Conservation (phyloP, 1,140 invertebrate genomes). For the Drosophila bifasciata region DNA sequence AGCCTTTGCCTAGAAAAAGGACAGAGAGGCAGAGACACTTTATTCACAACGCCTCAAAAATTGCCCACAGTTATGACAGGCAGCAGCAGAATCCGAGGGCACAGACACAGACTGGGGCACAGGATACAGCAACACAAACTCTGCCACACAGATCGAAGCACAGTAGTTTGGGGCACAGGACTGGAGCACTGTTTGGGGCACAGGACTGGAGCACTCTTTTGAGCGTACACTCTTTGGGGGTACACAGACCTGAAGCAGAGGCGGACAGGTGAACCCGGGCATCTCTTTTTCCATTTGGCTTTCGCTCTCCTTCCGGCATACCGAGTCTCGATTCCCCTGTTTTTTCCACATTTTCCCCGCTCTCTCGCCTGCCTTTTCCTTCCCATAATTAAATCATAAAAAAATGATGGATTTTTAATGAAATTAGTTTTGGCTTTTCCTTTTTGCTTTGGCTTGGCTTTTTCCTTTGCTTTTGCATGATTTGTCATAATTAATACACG, state of each 20-base stretch:
- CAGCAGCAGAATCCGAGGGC: conserved; percentile 1
- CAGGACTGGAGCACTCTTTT: too few relatives aligned
- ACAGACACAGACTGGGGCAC: neutral
- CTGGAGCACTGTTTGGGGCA: too few relatives aligned
- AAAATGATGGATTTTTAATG: conserved; percentile 64
- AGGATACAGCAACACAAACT: conserved; percentile 11
- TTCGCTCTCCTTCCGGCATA: too few relatives aligned
- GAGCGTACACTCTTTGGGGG: too few relatives aligned
- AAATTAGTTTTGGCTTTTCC: conserved; percentile 45
- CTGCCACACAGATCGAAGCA: conserved; percentile 3
- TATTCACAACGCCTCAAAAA: conserved; percentile 76
- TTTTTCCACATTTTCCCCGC: conserved; percentile 13
- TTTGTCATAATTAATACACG: conserved; percentile 71
- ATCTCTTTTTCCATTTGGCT: too few relatives aligned
- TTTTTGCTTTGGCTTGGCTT: conserved; percentile 27
- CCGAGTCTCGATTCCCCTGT: too few relatives aligned
- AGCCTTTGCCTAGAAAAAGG: conserved; percentile 18
- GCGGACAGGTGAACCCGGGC: too few relatives aligned
- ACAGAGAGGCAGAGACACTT: conserved; percentile 51
- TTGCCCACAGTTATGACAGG: conserved; percentile 73
- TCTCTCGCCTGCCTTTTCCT: conserved; percentile 13
- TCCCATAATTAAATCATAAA: conserved; percentile 58
- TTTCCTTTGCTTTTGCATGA: conserved; percentile 54
- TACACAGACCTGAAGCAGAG: too few relatives aligned
- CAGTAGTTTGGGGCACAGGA: too few relatives aligned